Base-by-base conservation (phyloP, 1,140 invertebrate species). In the Conus ventricosus region DNA sequence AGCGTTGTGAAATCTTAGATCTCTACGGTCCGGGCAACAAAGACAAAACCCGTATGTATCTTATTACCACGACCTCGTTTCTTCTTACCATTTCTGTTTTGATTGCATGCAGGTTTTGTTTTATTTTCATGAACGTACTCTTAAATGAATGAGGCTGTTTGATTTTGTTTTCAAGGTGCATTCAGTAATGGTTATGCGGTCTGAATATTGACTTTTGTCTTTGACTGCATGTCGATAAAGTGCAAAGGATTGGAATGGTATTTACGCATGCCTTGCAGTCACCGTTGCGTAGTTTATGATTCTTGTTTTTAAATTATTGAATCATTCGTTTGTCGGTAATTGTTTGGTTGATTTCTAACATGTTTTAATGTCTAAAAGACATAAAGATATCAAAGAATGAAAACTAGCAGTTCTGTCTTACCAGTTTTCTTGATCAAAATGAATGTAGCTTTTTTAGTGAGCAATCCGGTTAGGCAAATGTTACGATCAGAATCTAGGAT, bases 1-100 rank as follows among this genome's bases (percentile, higher is more conserved):
- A 55, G 8, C 82, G 89, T 8, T 90, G 89, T 60, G 89, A 90
- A 84, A 71, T 82, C 51, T 75, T 86, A 76, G 87, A 90, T 78
- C n/a, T 63, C 20, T 25, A 81, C 87, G 60, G 83, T 27, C 15
- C 88, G n/a, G 39, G 23, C 27, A 83, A 82, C 11, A 54, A 88
- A 60, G 81, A 84, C 23, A 85, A 84, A 71, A 87, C 17, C 80
- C 87, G 89, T 90, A 90, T 84, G 89, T 90, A 90, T 84, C 53
- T 57, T 60, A 55, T 17, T 51, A 20, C 51, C 82, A 84, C n/a
- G 8, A 25, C 82, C 27, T 84, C 55, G 7, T 17, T 23, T 39
- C 53, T 23, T 84, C n/a, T 60, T 57, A 10, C n/a, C 63, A 27
- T 84, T 20, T 54, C 82, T 23, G 23, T 84, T 53, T 39, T 39